Percentiles rank a stretch among this genome's conserved stretches.
Conservation (phyloP, 2,797 vertebrate genomes). For the Micromesistius poutassou region DNA sequence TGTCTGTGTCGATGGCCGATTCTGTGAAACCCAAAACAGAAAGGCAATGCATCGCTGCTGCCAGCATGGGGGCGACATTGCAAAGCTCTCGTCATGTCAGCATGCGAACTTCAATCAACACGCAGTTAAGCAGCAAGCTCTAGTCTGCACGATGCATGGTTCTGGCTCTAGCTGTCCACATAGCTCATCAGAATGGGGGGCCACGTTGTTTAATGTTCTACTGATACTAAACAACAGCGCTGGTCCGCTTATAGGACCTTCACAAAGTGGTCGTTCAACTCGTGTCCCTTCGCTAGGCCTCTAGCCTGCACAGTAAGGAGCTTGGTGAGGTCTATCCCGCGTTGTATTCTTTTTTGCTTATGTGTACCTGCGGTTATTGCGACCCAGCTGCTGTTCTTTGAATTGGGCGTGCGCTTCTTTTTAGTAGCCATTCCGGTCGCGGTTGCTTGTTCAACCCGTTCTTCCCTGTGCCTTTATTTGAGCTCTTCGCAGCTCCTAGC, state of each 20-base stretch:
- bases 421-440: constrained; percentile 62
- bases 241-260: too few relatives aligned
- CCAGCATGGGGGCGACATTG: too few relatives aligned
- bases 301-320: neutral
- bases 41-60: neutral
- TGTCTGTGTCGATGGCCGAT: constrained; percentile 69
- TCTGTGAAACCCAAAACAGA: constrained; percentile 72
- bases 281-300: neutral
- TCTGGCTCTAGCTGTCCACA: too few relatives aligned
- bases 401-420: constrained; percentile 65
- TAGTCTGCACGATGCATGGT: too few relatives aligned
- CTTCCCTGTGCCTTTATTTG: neutral
- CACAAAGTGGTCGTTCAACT: too few relatives aligned
- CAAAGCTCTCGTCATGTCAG: too few relatives aligned
- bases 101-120: too few relatives aligned
- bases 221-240: too few relatives aligned
- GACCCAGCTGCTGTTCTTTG: constrained; percentile 72
- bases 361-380: constrained; percentile 74
- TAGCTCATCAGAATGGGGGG: too few relatives aligned
- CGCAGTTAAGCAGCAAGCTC: too few relatives aligned
- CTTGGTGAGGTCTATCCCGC: neutral
- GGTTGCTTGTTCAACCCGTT: neutral
- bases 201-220: too few relatives aligned
- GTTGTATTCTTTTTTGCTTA: neutral
- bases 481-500: neutral